phyloP scores from a whole-genome alignment of 2,113 vertebrate genomes.

The Marmota monax region DNA sequence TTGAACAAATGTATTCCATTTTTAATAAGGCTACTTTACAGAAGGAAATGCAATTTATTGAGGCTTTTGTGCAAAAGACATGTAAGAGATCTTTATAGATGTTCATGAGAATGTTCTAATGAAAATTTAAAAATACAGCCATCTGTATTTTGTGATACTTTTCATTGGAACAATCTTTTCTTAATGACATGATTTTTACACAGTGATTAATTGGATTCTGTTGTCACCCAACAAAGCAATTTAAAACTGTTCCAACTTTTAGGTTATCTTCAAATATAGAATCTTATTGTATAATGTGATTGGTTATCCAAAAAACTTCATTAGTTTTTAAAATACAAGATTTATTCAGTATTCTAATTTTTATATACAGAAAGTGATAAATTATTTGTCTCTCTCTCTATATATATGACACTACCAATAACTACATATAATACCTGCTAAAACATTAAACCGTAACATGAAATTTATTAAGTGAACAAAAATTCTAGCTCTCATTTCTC shows the following conservation, averaged over 20 bases:
- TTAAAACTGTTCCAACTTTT: conserved; percentile 12
- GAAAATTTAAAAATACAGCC: neutral
- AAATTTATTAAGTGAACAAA: neutral
- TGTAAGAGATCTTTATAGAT: neutral
- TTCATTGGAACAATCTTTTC: neutral
- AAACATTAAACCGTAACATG: neutral
- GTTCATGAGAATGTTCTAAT: neutral
- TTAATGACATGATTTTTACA: neutral
- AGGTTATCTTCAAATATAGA: neutral
- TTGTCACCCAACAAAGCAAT: neutral
- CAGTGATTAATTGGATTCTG: neutral
- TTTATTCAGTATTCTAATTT: neutral
- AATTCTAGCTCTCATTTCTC: neutral
- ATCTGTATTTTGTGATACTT: neutral
- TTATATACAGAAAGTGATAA: neutral
- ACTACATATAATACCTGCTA: neutral
- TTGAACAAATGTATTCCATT: conserved; percentile 86
- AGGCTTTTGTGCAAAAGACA: conserved; percentile 22
- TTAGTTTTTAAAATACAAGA: conserved; percentile 24
- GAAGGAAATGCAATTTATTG: conserved; percentile 86
- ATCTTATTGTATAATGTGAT: neutral
- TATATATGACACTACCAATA: neutral
- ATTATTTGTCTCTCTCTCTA: neutral
- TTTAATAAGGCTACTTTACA: conserved; percentile 88
- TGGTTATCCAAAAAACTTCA: neutral